Base-by-base conservation (phyloP, 2,797 vertebrate species). In the Enteromius paludinosus region DNA sequence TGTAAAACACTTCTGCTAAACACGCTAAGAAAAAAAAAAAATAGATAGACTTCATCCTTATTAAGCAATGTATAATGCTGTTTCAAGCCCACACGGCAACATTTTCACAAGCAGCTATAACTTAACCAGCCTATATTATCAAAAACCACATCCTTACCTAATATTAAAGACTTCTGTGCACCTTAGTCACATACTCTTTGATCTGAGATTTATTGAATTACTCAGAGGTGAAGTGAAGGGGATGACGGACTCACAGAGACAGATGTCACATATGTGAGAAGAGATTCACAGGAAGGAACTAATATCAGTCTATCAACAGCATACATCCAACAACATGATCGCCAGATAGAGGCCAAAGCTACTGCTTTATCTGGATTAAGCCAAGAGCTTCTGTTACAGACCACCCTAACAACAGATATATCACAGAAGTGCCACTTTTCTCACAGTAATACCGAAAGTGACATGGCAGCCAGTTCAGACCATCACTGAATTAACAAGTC, bases 401-500 rank as follows among this genome's bases (percentile, higher is more conserved):
- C 65, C 52, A 78, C 43, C 71, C 33, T 68, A 69, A 70, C 47
- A 30, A 20, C 23, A 65, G 79, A 64, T 81, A 11, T 12, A 73
- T 65, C 56, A 73, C 41, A 47, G 20, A 65, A 65, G 33, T 74
- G 70, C n/a, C 59, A 43, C 47, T 30, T 81, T 30, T 54, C 62
- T 62, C 33, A 10, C 43, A 43, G 33, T 15, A 61, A 61, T 33
- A 7, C 18, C 20, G 4, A 71, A 62, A 81, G 28, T 61, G 79
- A 56, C 71, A 54, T 17, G 5, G 45, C 77, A 64, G 25, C 38
- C 73, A 47, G 35, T 69, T 65, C 28, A 20, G 82, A 79, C 88
- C 90, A 86, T 77, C 89, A 59, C 71, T 72, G 89, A 94, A 93
- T 94, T 92, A 94, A 93, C 91, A 92, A 77, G 81, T 38, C 89